These are phyloP conservation scores for Drosophila hydei DNA, from an alignment of 1,140 invertebrate genomes.

Conservation along the genomic window DNA sequence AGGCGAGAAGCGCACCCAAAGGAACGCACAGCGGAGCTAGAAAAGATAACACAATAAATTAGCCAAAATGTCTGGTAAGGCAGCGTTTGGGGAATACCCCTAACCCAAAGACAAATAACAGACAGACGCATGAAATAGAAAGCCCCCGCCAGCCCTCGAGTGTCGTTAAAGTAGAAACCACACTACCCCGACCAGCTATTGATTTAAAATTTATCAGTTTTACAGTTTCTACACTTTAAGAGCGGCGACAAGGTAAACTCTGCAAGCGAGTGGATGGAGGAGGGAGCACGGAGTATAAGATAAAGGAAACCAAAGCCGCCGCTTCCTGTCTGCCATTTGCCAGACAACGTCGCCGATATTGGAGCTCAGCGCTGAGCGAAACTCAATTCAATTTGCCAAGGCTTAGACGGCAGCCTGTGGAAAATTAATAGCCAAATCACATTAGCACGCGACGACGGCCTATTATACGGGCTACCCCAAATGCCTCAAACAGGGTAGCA, in stretches of 20 bases:
- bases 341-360: slow-evolving; percentile 21
- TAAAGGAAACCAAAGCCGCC: slow-evolving; percentile 40
- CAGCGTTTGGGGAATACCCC: slow-evolving; percentile 47
- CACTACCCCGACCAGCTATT: slow-evolving; percentile 24
- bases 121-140: background rate
- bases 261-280: background rate
- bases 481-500: background rate
- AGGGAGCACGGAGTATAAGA: background rate
- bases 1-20: slow-evolving; percentile 27
- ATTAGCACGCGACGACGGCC: slow-evolving; percentile 59
- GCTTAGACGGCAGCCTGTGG: slow-evolving; percentile 48
- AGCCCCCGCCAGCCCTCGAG: slow-evolving; percentile 16
- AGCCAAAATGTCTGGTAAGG: slow-evolving; percentile 53
- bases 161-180: slow-evolving; percentile 30
- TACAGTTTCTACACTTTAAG: slow-evolving; percentile 31
- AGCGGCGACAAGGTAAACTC: slow-evolving; percentile 22
- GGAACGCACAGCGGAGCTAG: slow-evolving; percentile 23
- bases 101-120: slow-evolving; percentile 23
- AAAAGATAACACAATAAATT: slow-evolving; percentile 62
- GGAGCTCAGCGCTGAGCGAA: slow-evolving; percentile 27
- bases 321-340: slow-evolving; percentile 33
- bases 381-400: slow-evolving; percentile 58
- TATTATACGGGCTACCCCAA: slow-evolving; percentile 41
- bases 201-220: slow-evolving; percentile 62
- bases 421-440: slow-evolving; percentile 67